Conservation (phyloP, 1,140 invertebrate genomes). For the Myzus persicae region DNA sequence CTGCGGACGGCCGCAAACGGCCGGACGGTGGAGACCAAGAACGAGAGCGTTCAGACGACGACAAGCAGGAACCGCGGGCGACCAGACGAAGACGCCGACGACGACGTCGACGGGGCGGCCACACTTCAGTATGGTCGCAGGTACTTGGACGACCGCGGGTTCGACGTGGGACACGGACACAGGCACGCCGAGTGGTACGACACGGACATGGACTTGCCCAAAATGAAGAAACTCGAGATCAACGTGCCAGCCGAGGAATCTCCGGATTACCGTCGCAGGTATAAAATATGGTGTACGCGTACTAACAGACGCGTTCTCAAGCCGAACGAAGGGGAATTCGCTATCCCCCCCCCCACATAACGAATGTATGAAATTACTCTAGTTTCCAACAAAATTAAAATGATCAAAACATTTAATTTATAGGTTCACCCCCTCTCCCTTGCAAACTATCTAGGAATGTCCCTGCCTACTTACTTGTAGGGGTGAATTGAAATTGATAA, state of each 20-base stretch:
- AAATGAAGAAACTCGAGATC: constrained; percentile 49
- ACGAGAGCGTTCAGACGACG: constrained; percentile 24
- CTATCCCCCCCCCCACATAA: too few relatives aligned
- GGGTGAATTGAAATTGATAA: too few relatives aligned
- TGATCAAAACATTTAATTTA: too few relatives aligned
- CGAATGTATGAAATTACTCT: too few relatives aligned
- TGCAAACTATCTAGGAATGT: too few relatives aligned
- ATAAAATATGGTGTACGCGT: too few relatives aligned
- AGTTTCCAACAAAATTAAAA: too few relatives aligned
- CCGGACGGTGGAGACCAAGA: constrained; percentile 26
- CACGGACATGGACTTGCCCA: constrained; percentile 39
- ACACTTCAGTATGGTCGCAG: background rate
- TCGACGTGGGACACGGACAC: background rate
- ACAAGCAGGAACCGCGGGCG: background rate
- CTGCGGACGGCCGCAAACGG: background rate
- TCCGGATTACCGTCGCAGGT: constrained; percentile 37
- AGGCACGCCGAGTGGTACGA: constrained; percentile 40
- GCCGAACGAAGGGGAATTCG: too few relatives aligned
- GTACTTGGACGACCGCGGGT: constrained; percentile 34
- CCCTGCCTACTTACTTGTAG: too few relatives aligned
- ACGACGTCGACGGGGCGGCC: background rate
- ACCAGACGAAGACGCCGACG: background rate
- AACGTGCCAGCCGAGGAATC: constrained; percentile 36
- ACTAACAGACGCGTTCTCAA: too few relatives aligned
- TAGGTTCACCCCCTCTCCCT: too few relatives aligned